Evolutionary conservation across 2,113 vertebrate genomes (phyloP), one percentile per base, ranked within the genome.

Genomic region (Theristicus caerulescens): DNA sequence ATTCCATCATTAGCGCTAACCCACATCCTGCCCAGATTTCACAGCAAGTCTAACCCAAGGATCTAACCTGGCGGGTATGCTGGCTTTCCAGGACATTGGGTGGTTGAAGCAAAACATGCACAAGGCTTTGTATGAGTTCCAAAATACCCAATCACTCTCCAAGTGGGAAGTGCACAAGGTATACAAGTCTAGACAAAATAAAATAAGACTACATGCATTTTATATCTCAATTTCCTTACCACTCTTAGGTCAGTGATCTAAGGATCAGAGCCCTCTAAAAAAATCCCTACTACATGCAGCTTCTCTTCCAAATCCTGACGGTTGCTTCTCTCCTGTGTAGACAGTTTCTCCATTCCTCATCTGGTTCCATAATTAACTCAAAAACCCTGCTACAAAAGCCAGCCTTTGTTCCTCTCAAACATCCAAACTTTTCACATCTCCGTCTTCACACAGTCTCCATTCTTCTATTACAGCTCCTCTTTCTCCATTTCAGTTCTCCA

Each of bases 131-230:
- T 69, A 69, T 0, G 0, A 95, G 85, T 83, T 94, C 71, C 79
- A 88, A 82, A 91, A 92, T n/a, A 71, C 20, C 44, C 4, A 65
- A 69, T 40, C 66, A 42, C 57, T 65, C 94, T 96, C 73, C 74
- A 54, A 55, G 80, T 79, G 65, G 46, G 85, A 95, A 86, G 13
- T 7, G 51, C 40, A 55, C 40, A 77, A 78, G 47, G 59, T 74
- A 84, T 61, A 20, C 59, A 92, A 93, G 82, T 73, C 71, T 80
- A 91, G 85, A 82, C 90, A 85, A 94, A 95, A 84, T n/a, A 92
- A 88, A 93, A 36, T 36, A 47, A 82, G 49, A 87, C 62, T 58
- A 61, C 17, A 14, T 11, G 34, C 14, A 24, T 65, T 95, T 91
- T 29, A 3, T n/a, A 49, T 55, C 62, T 85, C 44, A 17, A 57